phyloP scores from a whole-genome alignment of 2,113 vertebrate species.

The Corvus hawaiiensis region DNA sequence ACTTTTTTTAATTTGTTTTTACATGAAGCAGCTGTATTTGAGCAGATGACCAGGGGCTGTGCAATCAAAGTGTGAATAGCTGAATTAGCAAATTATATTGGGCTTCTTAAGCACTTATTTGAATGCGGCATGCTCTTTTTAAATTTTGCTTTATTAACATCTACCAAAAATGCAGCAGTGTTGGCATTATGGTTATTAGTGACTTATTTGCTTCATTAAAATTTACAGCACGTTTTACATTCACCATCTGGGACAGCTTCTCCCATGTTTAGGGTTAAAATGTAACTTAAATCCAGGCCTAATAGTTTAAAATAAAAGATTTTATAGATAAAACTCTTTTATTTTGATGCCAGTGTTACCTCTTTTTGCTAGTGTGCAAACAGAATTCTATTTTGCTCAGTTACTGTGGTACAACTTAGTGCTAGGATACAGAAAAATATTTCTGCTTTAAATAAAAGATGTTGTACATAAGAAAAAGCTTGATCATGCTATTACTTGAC shows the following conservation, averaged over 20 bases:
- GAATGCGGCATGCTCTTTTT: constrained; percentile 68
- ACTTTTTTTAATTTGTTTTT: constrained; percentile 63
- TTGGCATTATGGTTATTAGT: constrained; percentile 68
- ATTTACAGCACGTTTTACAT: constrained; percentile 70
- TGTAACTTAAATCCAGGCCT: constrained; percentile 55
- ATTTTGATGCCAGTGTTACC: constrained; percentile 27
- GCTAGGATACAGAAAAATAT: constrained; percentile 3
- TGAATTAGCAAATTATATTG: constrained; percentile 74
- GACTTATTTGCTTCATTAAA: constrained; percentile 76
- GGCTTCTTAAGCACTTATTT: constrained; percentile 66
- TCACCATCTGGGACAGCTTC: constrained; percentile 68
- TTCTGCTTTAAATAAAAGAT: background rate
- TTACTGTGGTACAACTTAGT: background rate
- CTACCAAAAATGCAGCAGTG: constrained; percentile 55
- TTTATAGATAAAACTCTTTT: constrained; percentile 53
- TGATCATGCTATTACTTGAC: background rate
- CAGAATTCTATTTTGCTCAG: background rate
- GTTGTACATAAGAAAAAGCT: background rate
- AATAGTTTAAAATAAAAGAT: constrained; percentile 40
- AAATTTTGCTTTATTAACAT: constrained; percentile 75
- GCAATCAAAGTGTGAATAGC: constrained; percentile 72
- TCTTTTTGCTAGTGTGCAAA: constrained; percentile 29
- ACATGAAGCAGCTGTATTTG: constrained; percentile 70
- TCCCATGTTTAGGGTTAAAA: constrained; percentile 58
- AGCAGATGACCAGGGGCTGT: constrained; percentile 72